Percentiles rank a stretch among this genome's conserved stretches.
Evolutionary conservation across 2,797 vertebrate genomes (phyloP).

Genomic region (Chiroxiphia lanceolata): DNA sequence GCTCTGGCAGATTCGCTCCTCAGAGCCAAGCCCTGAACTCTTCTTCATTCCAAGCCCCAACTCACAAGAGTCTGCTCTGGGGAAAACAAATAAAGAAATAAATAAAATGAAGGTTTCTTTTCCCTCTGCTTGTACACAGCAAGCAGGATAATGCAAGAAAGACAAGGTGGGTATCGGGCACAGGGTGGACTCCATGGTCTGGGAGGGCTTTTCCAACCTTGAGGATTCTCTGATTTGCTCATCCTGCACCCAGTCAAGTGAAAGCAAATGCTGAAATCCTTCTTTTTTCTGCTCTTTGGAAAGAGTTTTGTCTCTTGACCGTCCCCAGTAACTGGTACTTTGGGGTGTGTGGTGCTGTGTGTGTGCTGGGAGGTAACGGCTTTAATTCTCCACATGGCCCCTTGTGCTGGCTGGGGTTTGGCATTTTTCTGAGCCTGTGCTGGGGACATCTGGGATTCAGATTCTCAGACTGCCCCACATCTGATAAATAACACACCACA

Average conservation of each 20-base stretch:
- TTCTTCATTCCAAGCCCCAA: too few species aligned
- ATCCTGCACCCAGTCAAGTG: neutral
- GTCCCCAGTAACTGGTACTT: neutral
- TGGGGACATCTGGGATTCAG: neutral
- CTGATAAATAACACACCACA: neutral
- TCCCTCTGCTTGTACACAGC: too few species aligned
- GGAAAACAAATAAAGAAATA: too few species aligned
- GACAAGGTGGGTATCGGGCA: fast-evolving
- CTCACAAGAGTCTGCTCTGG: too few species aligned
- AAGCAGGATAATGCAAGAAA: too few species aligned
- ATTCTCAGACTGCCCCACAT: neutral
- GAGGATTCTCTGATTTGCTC: too few species aligned
- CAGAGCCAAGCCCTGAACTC: too few species aligned
- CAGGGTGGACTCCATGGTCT: fast-evolving
- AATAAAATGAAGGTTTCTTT: too few species aligned
- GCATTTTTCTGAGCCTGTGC: neutral
- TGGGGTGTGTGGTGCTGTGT: fast-evolving
- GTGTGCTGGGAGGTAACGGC: neutral
- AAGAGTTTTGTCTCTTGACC: neutral
- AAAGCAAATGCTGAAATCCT: neutral
- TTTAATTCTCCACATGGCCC: neutral
- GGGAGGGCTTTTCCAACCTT: neutral
- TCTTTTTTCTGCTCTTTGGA: neutral
- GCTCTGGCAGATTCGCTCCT: too few species aligned
- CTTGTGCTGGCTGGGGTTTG: neutral